phyloP scores from a whole-genome alignment of 2,113 vertebrate genomes.

The Formicarius rufipectus region DNA sequence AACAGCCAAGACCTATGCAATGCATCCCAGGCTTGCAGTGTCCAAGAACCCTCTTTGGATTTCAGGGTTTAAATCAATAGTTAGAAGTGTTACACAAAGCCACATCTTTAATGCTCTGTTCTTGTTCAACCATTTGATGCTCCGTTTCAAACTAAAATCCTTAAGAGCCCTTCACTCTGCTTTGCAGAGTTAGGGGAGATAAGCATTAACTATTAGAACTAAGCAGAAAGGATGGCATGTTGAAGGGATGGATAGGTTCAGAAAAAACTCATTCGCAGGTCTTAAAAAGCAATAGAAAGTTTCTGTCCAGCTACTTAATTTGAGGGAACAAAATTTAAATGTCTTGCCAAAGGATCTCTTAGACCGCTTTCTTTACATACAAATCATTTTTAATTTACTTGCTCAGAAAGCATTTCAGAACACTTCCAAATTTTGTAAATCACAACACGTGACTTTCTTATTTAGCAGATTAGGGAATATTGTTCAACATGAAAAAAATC shows the following conservation, averaged over 20 bases:
- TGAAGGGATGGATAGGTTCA: background rate
- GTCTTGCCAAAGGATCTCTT: background rate
- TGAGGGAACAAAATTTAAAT: background rate
- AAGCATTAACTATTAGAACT: background rate
- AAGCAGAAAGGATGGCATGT: background rate
- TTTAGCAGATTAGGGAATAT: background rate
- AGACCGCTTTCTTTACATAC: background rate
- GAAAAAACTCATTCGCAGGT: background rate
- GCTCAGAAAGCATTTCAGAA: background rate
- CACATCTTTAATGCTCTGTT: accelerated
- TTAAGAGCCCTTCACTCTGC: background rate
- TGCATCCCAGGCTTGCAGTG: accelerated
- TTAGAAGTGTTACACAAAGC: background rate
- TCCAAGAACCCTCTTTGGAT: background rate
- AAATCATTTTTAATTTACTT: background rate
- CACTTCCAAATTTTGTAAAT: background rate
- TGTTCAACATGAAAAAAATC: background rate
- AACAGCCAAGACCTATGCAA: background rate
- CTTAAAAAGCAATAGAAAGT: background rate
- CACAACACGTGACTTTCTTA: background rate
- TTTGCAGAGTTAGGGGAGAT: background rate
- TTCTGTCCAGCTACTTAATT: background rate
- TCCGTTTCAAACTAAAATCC: background rate
- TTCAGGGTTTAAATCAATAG: background rate
- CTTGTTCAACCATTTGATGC: background rate